phyloP scores from a whole-genome alignment of 2,113 vertebrate species.

The Calyptomena viridis region DNA sequence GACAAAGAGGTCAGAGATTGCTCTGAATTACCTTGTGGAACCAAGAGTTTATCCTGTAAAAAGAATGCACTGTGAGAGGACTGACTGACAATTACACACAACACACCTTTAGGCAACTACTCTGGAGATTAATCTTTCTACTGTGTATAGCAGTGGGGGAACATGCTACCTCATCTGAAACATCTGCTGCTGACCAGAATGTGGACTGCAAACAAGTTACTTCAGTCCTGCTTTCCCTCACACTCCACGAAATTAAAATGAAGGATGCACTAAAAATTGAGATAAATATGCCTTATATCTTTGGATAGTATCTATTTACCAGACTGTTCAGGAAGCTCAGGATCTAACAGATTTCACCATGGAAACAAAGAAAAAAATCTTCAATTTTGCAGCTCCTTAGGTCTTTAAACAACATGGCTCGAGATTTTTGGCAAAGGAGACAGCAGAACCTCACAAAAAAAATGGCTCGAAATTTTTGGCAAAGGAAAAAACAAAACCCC shows the following conservation, averaged over 20 bases:
- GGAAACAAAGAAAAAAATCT: background rate
- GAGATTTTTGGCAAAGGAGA: background rate
- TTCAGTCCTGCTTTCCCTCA: background rate
- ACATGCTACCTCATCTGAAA: background rate
- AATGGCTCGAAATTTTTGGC: too few relatives aligned
- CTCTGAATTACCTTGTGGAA: background rate
- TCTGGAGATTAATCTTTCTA: background rate
- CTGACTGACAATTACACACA: background rate
- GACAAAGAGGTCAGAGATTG: background rate
- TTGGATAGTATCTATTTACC: background rate
- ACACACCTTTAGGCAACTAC: background rate
- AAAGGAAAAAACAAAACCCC: background rate
- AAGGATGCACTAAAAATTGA: background rate
- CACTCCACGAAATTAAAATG: background rate
- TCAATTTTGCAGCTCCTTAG: background rate
- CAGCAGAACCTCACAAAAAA: background rate
- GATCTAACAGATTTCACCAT: background rate
- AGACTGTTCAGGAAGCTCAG: background rate
- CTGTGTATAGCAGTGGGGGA: background rate
- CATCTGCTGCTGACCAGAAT: background rate
- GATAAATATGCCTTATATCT: background rate
- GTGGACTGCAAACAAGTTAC: background rate
- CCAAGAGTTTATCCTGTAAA: background rate
- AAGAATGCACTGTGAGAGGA: background rate
- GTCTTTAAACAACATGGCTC: background rate